Evolutionary conservation across 2,888 invertebrate genomes (phyloP), one percentile per base, ranked within the genome.

Genomic region (Noctua fimbriata): DNA sequence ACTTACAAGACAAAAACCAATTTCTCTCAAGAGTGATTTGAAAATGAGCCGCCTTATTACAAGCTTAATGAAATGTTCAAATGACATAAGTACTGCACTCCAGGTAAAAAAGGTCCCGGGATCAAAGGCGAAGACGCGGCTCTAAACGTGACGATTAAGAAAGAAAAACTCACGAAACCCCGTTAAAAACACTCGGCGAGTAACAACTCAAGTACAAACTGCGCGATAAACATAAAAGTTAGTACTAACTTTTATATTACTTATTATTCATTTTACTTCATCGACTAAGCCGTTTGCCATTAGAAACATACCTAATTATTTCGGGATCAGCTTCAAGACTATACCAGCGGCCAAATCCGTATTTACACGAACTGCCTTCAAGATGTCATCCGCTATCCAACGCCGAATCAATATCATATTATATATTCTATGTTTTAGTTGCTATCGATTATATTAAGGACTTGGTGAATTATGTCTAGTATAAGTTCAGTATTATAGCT

Each of bases 301-400:
- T 28, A 41, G 12, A 24, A 47, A 49, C 5, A 0, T 44, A 41
- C 14, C 36, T 73, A 58, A 67, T 71, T 28, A 47, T 36, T 41
- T 49, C 12, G 16, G 58, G 16, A 49, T 75, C 28, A 77, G 36
- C 28, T 36, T 36, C 32, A 16, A 32, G 52, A 32, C 52, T 49
- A 28, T 21, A 49, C 47, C 24, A 66, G 44, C 55, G 32, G 41
- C 14, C 24, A 67, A 71, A 60, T 69, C 47, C 21, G 24, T 66
- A 75, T 70, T 70, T 63, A 74, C 49, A 65, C 52, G 16, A 75
- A 21, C 69, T 73, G 6, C 44, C 60, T 67, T 71, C 18, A 55
- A 70, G 10, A 55, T 76, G 73, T 47, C 82, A 77, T 77, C 32
- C 58, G 49, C 63, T 77, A 63, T 69, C 36, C 36, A 41, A 75